Evolutionary conservation across 2,797 vertebrate species (phyloP).

Genomic region (Dendrocincla tyrannina): DNA sequence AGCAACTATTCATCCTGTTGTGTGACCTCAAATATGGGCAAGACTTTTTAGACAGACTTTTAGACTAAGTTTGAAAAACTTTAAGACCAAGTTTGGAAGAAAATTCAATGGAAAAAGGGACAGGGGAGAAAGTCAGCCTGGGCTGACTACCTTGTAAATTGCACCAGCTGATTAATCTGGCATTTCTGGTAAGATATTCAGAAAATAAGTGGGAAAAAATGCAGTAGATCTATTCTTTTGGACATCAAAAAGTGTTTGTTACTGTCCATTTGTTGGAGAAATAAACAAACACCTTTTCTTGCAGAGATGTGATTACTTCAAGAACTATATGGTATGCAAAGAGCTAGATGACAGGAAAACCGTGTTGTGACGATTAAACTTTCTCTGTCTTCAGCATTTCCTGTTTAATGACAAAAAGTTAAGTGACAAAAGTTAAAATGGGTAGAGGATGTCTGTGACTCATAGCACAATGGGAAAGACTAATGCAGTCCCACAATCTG

Average conservation of each 20-base stretch:
- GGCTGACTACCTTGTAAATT: neutral
- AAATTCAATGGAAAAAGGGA: neutral
- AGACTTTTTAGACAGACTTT: neutral
- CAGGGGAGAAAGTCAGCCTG: neutral
- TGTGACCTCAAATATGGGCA: neutral
- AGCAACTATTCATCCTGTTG: neutral
- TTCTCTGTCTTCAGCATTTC: neutral
- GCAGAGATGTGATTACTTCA: neutral
- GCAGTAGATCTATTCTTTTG: neutral
- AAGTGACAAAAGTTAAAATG: neutral
- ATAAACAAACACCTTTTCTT: neutral
- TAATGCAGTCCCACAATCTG: neutral
- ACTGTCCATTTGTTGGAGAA: neutral
- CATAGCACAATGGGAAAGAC: neutral
- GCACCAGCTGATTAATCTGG: neutral
- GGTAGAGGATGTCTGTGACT: neutral
- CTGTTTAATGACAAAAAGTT: neutral
- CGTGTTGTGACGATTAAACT: neutral
- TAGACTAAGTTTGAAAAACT: neutral
- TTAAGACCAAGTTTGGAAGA: neutral
- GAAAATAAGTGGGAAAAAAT: neutral
- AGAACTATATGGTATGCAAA: neutral
- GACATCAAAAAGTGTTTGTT: neutral
- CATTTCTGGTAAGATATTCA: neutral
- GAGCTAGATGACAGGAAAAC: neutral